Evolutionary conservation across 2,888 invertebrate genomes (phyloP).

Genomic region (Aplocera efformata): DNA sequence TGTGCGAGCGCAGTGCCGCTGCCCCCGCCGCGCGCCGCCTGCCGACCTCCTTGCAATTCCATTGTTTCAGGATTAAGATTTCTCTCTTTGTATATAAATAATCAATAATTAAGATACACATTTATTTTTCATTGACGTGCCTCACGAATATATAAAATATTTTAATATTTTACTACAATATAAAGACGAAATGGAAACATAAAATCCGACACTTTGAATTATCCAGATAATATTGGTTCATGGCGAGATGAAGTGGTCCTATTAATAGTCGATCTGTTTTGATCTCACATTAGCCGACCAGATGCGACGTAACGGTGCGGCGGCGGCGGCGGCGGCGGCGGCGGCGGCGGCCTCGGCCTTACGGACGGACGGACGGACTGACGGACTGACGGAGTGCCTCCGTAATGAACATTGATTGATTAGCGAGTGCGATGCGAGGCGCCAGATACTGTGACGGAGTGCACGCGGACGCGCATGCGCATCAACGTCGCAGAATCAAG

Average conservation of each 20-base stretch:
- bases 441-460: constrained; percentile 28
- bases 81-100: too few relatives aligned
- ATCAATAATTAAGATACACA: too few relatives aligned
- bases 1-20: too few relatives aligned
- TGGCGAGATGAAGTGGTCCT: constrained; percentile 24
- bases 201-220: constrained; percentile 3
- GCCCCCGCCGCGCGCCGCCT: too few relatives aligned
- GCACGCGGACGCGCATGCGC: background rate
- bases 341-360: background rate
- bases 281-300: constrained; percentile 26
- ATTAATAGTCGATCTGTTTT: constrained; percentile 24
- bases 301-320: constrained; percentile 9
- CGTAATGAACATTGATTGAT: constrained; percentile 58
- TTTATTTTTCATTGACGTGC: too few relatives aligned
- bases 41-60: too few relatives aligned
- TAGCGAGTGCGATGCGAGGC: constrained; percentile 55
- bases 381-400: constrained; percentile 15
- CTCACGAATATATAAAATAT: too few relatives aligned
- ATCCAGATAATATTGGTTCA: constrained; percentile 6
- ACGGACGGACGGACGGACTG: constrained; percentile 11
- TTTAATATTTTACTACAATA: too few relatives aligned
- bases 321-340: background rate
- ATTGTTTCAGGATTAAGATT: too few relatives aligned
- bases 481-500: background rate
- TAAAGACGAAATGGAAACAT: too few relatives aligned